phyloP scores from a whole-genome alignment of 2,113 vertebrate species.

The Mungos mungo region DNA sequence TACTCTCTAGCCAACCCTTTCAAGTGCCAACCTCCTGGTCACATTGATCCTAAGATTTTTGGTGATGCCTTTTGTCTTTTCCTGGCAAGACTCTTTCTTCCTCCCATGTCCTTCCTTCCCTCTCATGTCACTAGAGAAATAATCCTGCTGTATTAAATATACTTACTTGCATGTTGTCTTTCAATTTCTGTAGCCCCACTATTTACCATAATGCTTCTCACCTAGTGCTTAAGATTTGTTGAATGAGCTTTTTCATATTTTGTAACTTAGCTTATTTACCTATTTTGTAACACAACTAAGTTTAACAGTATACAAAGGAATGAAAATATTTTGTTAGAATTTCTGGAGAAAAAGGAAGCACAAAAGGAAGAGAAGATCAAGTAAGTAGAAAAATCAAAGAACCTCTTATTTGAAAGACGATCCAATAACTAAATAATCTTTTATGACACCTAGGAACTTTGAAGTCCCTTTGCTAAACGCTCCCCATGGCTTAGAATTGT shows the following conservation, averaged over 20 bases:
- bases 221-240: not conserved
- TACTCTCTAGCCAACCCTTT: not conserved
- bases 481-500: not conserved
- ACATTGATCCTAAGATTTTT: not conserved
- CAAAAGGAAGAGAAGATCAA: not conserved
- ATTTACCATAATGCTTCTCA: not conserved
- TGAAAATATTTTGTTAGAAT: not conserved
- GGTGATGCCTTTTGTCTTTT: not conserved
- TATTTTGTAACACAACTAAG: not conserved
- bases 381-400: not conserved
- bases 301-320: not conserved
- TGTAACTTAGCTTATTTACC: not conserved
- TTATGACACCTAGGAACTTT: not conserved
- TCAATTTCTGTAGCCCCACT: not conserved
- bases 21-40: not conserved
- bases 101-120: not conserved
- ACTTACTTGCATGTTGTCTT: not conserved
- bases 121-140: not conserved
- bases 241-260: not conserved
- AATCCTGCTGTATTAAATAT: not conserved
- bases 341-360: not conserved
- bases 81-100: not conserved
- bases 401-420: constrained; percentile 21
- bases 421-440: not conserved
- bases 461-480: not conserved